These are phyloP conservation scores for Digitonthophagus gazella DNA, from an alignment of 2,888 invertebrate genomes.

Conservation along the genomic window DNA sequence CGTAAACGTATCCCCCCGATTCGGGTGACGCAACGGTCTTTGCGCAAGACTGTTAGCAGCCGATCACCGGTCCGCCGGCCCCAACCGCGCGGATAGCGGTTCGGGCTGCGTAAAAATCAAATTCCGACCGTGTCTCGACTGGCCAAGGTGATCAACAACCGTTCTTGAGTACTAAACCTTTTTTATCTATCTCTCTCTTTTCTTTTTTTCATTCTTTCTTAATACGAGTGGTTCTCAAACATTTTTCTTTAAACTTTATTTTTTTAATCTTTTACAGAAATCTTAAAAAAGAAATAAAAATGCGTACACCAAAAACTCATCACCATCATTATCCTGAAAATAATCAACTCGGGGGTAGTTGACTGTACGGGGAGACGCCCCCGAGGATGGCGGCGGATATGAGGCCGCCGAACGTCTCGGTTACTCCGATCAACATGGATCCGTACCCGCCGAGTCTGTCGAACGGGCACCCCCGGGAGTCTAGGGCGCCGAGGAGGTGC, in stretches of 20 bases:
- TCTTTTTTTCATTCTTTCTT: too few species aligned
- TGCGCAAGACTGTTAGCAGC: background rate
- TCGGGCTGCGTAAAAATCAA: background rate
- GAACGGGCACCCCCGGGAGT: conserved; percentile 34
- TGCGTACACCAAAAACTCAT: too few species aligned
- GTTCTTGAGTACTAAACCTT: too few species aligned
- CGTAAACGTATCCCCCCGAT: background rate
- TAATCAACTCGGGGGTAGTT: background rate
- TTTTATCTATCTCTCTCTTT: too few species aligned
- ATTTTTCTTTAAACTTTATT: too few species aligned
- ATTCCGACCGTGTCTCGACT: background rate
- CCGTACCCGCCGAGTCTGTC: conserved; percentile 36
- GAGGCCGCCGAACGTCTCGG: conserved; percentile 65
- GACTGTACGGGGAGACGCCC: conserved; percentile 6
- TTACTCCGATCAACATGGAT: conserved; percentile 75
- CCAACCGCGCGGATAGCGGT: background rate
- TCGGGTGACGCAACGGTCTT: background rate
- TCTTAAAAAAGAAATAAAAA: too few species aligned
- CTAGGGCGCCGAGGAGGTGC: conserved; percentile 21
- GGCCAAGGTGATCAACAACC: background rate
- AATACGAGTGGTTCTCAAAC: too few species aligned
- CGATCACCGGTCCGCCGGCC: background rate
- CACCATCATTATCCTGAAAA: background rate
- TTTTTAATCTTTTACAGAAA: too few species aligned
- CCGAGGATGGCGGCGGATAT: conserved; percentile 47